Base-by-base conservation (phyloP, 2,113 vertebrate genomes). In the Platichthys flesus region DNA sequence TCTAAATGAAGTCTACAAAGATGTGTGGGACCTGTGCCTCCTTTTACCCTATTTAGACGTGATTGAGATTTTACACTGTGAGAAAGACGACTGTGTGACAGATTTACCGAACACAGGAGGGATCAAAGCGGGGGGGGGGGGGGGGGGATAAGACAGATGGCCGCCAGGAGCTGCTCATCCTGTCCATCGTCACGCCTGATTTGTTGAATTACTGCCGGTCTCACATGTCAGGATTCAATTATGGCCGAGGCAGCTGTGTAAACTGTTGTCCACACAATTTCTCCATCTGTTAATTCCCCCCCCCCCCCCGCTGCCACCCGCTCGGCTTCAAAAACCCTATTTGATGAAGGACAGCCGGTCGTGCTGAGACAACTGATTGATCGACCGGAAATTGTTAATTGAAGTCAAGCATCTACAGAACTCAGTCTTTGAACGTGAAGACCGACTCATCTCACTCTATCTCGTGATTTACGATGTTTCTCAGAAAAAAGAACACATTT, bases 141-240 rank as follows among this genome's bases (percentile, higher is more conserved):
- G 23, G 23, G 23, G 23, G 23, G 23, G 23, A 51, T 52, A 8
- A 21, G 51, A 65, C 75, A 85, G 74, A 85, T 66, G 71, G 77
- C 63, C 71, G 23, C 54, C 59, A 73, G 69, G 54, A 76, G 31
- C 24, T 52, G n/a, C 37, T 78, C 71, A 73, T 74, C 28, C 63
- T 24, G 20, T 55, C 67, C 51, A 67, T 75, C 51, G 45, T 81
- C 71, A 76, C 82, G 81, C 42, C 18, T 55, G 12, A 54, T 59
- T 55, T 66, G 37, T 31, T 57, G 58, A 82, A 68, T 82, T 71
- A 74, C 72, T 45, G n/a, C 68, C 23, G 26, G 47, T 71, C 78
- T 81, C 78, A 57, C 40, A 54, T 71, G 65, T 81, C 78, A 69
- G 16, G 52, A 81, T 89, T 87, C 67, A 74, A 59, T 84, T 77